phyloP scores from a whole-genome alignment of 2,113 vertebrate genomes.

The Asarcornis scutulata region DNA sequence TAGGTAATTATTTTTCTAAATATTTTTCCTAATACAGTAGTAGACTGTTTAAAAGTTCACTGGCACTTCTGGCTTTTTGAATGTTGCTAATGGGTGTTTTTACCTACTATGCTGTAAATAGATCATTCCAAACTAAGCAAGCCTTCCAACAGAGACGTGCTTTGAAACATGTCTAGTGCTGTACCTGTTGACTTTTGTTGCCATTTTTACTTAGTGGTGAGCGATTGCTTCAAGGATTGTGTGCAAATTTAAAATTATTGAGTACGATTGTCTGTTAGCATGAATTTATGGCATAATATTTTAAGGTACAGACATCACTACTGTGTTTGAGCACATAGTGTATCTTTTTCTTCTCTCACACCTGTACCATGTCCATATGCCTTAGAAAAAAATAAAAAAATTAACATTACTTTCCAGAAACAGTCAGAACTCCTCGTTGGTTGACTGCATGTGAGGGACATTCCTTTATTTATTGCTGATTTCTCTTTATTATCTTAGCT shows the following conservation, averaged over 20 bases:
- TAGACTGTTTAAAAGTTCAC: neutral
- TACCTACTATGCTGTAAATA: neutral
- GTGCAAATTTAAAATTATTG: neutral
- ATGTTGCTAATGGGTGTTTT: neutral
- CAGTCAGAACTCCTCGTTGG: neutral
- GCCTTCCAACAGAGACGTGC: neutral
- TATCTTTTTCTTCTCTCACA: neutral
- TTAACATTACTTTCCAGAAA: neutral
- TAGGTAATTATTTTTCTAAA: neutral
- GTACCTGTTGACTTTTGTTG: neutral
- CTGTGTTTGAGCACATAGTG: neutral
- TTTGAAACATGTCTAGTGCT: neutral
- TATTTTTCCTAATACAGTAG: neutral
- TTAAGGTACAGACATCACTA: neutral
- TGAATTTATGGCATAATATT: neutral
- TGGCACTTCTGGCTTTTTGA: neutral
- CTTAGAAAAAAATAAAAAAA: neutral
- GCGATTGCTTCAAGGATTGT: neutral
- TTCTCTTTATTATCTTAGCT: slow-evolving; percentile 46
- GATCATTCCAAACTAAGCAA: neutral
- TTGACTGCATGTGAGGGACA: neutral
- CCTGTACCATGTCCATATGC: neutral
- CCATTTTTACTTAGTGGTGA: neutral
- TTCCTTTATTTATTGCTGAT: neutral
- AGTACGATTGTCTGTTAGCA: neutral